phyloP scores from a whole-genome alignment of 1,140 invertebrate genomes.

The Pogonomyrmex californicus region DNA sequence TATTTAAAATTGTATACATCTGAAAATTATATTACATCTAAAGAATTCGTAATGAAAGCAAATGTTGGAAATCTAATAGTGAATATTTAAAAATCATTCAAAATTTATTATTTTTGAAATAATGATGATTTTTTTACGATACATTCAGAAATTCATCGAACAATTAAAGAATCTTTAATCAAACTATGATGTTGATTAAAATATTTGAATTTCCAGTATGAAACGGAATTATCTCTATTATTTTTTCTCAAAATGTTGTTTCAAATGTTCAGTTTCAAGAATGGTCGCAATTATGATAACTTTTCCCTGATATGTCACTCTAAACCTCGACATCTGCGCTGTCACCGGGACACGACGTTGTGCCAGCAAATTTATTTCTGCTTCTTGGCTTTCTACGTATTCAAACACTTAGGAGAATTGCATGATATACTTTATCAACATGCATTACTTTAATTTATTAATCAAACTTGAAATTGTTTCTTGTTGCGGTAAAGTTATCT shows the following conservation, averaged over 20 bases:
- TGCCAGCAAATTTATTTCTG: conserved; percentile 38
- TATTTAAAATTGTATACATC: neutral
- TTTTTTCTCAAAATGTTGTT: conserved; percentile 22
- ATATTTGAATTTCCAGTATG: neutral
- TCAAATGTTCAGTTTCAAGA: neutral
- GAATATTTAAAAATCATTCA: neutral
- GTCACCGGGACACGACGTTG: neutral
- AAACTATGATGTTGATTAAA: neutral
- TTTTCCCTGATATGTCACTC: conserved; percentile 33
- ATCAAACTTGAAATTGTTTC: neutral
- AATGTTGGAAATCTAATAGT: neutral
- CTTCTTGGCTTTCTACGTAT: neutral
- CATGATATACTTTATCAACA: neutral
- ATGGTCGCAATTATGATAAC: neutral
- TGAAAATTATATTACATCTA: neutral
- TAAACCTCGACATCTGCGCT: conserved; percentile 14
- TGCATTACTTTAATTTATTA: conserved; percentile 9
- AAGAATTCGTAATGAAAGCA: neutral
- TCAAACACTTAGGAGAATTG: neutral
- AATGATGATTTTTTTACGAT: neutral
- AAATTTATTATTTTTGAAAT: neutral
- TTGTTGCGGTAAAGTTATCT: neutral
- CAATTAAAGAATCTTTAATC: neutral
- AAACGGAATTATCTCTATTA: neutral
- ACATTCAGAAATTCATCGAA: neutral